phyloP scores from a whole-genome alignment of 2,113 vertebrate genomes.

The Ceuthmochares aereus region DNA sequence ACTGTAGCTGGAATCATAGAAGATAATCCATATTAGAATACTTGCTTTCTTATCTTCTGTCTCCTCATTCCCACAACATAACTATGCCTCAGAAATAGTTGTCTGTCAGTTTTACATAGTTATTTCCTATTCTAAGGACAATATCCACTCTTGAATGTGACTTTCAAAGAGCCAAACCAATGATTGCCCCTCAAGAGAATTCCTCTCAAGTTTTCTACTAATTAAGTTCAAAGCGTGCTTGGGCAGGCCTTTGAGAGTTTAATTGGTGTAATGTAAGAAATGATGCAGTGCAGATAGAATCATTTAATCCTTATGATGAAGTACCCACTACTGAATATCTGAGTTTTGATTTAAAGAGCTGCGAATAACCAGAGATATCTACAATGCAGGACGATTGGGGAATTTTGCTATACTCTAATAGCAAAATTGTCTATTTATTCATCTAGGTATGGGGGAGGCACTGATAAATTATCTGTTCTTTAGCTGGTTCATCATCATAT shows the following conservation, averaged over 20 bases:
- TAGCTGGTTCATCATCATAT: not conserved
- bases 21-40: not conserved
- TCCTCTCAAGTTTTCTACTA: not conserved
- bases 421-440: not conserved
- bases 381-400: not conserved
- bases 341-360: not conserved
- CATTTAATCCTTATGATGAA: not conserved
- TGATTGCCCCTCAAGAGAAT: not conserved
- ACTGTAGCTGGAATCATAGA: not conserved
- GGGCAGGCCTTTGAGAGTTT: not conserved
- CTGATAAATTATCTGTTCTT: not conserved
- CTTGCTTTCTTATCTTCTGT: not conserved
- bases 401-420: not conserved
- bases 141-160: not conserved
- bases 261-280: not conserved
- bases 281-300: not conserved
- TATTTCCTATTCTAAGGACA: not conserved
- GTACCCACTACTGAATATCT: not conserved
- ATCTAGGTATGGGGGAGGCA: not conserved
- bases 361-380: not conserved
- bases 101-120: accelerated
- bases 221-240: not conserved
- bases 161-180: not conserved
- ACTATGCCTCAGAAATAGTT: not conserved
- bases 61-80: not conserved